Evolutionary conservation across 2,888 invertebrate genomes (phyloP), one percentile per base, ranked within the genome.

Genomic region (Cylloceria caligata): DNA sequence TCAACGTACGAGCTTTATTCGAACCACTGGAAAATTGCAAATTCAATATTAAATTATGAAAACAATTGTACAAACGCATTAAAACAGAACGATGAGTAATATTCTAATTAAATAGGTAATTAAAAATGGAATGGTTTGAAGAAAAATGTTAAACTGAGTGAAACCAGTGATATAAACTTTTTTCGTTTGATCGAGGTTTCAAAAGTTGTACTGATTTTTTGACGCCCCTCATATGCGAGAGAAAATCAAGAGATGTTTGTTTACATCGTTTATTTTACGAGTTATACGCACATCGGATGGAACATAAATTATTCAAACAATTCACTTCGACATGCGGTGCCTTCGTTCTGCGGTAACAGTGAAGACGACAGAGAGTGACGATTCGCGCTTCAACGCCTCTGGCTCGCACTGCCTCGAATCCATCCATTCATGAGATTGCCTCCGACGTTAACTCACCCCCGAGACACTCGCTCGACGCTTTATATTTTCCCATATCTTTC

Each of bases 381-480:
- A 79, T 79, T 82, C 79, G 75, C 72, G 82, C 67, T 76, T 82
- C 71, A 76, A 79, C 79, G 75, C 75, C 68, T 60, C 67, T 71
- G 74, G 45, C 67, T 57, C 57, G 24, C 57, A 34, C 49, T 34
- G 36, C 45, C 42, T 71, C 55, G 34, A 57, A 78, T 68, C 62
- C 79, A 82, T 82, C 79, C 82, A 82, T 82, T 79, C 82, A 75
- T 79, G 82, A 82, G 71, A 82, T 82, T 82, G 82, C 82, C 75
- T 55, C 67, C 62, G 82, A 82, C 82, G 71, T 82, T 79, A 79
- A 82, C 82, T 79, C 79, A 76, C 75, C 79, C 82, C 13, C 79
- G 80, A 72, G 76, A 64, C 64, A 36, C 74, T 52, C 52, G 16
- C 74, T 36, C 47, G 75, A 36, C 68, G 62, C 75, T 76, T 83